Evolutionary conservation across 2,797 vertebrate genomes (phyloP).

Genomic region (Amblyraja radiata): DNA sequence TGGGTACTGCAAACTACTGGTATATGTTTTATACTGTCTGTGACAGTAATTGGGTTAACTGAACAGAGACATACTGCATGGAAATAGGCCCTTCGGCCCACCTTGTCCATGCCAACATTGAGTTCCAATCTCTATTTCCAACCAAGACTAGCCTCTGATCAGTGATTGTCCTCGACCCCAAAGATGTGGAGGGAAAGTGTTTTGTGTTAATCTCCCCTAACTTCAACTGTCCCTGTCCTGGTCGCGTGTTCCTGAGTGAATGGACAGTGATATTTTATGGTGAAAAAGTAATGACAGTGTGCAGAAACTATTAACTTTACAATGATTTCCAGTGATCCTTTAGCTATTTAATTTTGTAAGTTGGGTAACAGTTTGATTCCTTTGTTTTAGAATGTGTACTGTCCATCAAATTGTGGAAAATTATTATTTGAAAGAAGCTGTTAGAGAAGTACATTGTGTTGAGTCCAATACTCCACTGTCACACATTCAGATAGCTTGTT

Average conservation of each 20-base stretch:
- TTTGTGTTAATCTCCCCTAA: neutral
- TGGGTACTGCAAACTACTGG: neutral
- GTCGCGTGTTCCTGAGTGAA: neutral
- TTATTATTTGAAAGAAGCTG: rapidly evolving
- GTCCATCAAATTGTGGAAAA: neutral
- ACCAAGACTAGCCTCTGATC: neutral
- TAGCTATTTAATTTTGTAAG: neutral
- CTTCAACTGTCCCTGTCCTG: neutral
- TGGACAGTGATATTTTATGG: neutral
- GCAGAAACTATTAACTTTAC: neutral
- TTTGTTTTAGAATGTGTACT: neutral
- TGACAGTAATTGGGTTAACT: neutral
- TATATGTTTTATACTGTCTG: neutral
- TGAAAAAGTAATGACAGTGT: neutral
- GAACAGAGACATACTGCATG: no score
- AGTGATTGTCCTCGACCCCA: neutral
- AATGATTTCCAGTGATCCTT: neutral
- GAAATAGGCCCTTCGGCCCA: no score
- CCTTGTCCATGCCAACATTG: neutral
- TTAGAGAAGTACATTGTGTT: conserved; percentile 46
- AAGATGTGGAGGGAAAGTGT: no score
- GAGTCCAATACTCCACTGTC: conserved; percentile 39
- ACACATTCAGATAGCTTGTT: conserved; percentile 51
- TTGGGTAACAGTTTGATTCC: neutral
- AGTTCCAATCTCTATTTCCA: neutral